These are phyloP conservation scores for Drosophila sulfurigaster DNA, from an alignment of 1,140 invertebrate genomes.

Conservation along the genomic window DNA sequence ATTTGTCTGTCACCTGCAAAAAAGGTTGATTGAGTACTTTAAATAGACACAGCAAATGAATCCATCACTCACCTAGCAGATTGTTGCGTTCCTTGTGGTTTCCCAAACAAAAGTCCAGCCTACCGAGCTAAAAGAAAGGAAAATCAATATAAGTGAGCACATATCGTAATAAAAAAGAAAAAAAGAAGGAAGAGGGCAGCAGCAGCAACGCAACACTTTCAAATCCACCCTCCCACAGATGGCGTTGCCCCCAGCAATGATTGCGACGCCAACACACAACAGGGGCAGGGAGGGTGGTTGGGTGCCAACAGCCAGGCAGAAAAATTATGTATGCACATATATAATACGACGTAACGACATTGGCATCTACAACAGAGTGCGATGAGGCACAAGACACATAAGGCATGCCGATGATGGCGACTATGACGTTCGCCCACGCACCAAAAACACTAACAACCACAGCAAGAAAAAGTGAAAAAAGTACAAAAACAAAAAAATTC, in stretches of 20 bases:
- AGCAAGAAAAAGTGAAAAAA: slow-evolving; percentile 9
- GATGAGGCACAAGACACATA: slow-evolving; percentile 11
- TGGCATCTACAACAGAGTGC: slow-evolving; percentile 50
- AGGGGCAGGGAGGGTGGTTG: neutral
- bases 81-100: slow-evolving; percentile 10
- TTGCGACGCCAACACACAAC: slow-evolving; percentile 34
- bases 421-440: slow-evolving; percentile 69
- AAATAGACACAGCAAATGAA: slow-evolving; percentile 7
- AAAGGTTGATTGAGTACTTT: slow-evolving; percentile 3
- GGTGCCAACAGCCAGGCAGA: slow-evolving; percentile 15
- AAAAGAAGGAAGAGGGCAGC: neutral
- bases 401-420: slow-evolving; percentile 41
- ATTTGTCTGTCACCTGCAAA: slow-evolving; percentile 9
- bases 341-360: slow-evolving; percentile 69
- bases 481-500: slow-evolving; percentile 15
- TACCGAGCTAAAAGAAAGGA: slow-evolving; percentile 30
- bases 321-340: slow-evolving; percentile 15
- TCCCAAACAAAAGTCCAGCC: slow-evolving; percentile 12
- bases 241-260: slow-evolving; percentile 46
- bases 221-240: slow-evolving; percentile 35
- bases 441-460: slow-evolving; percentile 32
- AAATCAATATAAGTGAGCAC: slow-evolving; percentile 45
- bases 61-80: slow-evolving; percentile 33
- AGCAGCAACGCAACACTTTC: slow-evolving; percentile 22
- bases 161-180: slow-evolving; percentile 21